phyloP scores from a whole-genome alignment of 2,888 invertebrate genomes.

The Andrena dorsata region DNA sequence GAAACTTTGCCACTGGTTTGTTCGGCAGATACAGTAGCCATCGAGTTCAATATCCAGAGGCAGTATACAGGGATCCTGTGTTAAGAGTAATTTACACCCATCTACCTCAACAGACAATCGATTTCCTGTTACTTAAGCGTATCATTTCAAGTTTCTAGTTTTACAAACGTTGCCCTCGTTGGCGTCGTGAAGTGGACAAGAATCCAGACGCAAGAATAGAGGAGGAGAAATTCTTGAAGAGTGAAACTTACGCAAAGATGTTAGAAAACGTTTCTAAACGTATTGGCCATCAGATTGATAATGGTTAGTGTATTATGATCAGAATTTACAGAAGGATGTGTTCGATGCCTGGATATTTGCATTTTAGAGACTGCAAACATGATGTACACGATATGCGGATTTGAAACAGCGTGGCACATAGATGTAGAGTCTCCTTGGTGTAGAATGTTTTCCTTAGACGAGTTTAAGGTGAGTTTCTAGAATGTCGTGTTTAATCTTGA shows the following conservation, averaged over 20 bases:
- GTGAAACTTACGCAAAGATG: constrained; percentile 87
- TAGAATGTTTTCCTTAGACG: constrained; percentile 88
- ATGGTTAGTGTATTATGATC: constrained; percentile 67
- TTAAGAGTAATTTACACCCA: constrained; percentile 87
- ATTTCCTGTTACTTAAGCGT: constrained; percentile 23
- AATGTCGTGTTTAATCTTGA: not conserved
- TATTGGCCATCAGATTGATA: constrained; percentile 87
- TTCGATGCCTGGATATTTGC: not conserved
- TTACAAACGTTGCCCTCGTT: constrained; percentile 91
- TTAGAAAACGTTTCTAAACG: constrained; percentile 87
- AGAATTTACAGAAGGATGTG: constrained; percentile 6
- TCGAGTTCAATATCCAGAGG: constrained; percentile 88
- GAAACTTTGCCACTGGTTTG: constrained; percentile 90
- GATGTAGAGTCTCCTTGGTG: constrained; percentile 92
- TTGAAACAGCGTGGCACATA: constrained; percentile 93
- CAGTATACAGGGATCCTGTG: constrained; percentile 88
- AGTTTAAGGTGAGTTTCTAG: constrained; percentile 86
- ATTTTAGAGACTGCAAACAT: constrained; percentile 87
- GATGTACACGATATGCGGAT: constrained; percentile 92
- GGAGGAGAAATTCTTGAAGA: constrained; percentile 86
- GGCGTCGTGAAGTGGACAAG: constrained; percentile 89
- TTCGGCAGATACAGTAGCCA: constrained; percentile 89
- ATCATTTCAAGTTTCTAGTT: constrained; percentile 87
- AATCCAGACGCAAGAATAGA: constrained; percentile 88
- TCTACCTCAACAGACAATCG: not conserved